phyloP scores from a whole-genome alignment of 2,888 invertebrate genomes.

The Conus canariensis region DNA sequence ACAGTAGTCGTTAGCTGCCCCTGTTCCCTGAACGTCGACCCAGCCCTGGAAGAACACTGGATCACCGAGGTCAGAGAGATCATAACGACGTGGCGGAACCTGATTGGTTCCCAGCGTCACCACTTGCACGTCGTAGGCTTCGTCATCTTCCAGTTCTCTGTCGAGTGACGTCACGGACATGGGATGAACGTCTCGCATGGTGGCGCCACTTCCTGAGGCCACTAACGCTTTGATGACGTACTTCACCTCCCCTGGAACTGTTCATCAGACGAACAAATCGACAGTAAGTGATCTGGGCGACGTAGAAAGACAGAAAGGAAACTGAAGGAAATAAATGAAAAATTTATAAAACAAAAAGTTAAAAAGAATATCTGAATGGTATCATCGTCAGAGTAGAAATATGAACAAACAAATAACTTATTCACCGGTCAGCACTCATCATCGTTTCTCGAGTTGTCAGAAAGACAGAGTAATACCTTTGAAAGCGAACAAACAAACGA shows the following conservation, averaged over 20 bases:
- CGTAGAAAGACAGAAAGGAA: no score
- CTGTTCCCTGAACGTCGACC: slow-evolving; percentile 64
- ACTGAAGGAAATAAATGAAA: no score
- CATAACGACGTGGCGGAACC: slow-evolving; percentile 53
- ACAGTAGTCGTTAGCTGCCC: slow-evolving; percentile 66
- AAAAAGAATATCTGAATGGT: no score
- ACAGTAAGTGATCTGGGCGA: no score
- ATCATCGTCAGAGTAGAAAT: no score
- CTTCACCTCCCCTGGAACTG: slow-evolving; percentile 34
- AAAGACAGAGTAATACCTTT: no score
- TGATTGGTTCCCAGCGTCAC: slow-evolving; percentile 45
- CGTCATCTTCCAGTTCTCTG: slow-evolving; percentile 48
- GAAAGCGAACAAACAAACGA: not conserved
- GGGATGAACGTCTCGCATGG: slow-evolving; percentile 35
- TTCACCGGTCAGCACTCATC: no score
- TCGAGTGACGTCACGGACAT: slow-evolving; percentile 48
- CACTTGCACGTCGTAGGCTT: slow-evolving; percentile 50
- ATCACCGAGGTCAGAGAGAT: slow-evolving; percentile 57
- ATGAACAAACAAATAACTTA: no score
- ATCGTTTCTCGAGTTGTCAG: no score
- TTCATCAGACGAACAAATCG: no score
- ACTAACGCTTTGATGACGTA: slow-evolving; percentile 40
- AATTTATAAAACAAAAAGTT: no score
- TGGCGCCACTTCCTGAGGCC: slow-evolving; percentile 6
- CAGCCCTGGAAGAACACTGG: slow-evolving; percentile 58